Evolutionary conservation across 2,888 invertebrate genomes (phyloP).

Genomic region (Chymomyza procnemis): DNA sequence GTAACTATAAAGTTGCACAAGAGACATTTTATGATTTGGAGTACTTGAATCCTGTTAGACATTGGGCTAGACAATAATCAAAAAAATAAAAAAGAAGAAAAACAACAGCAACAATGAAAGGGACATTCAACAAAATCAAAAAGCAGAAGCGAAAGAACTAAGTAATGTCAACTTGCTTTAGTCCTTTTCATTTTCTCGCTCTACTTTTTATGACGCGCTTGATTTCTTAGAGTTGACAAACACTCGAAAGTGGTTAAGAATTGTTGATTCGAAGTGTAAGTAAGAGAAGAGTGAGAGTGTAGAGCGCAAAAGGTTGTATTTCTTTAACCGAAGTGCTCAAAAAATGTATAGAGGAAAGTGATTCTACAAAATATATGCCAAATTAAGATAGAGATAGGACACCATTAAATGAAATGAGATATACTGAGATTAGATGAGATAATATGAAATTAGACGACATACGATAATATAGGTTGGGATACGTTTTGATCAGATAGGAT

Average conservation of each 20-base stretch:
- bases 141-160: neutral
- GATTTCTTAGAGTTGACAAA: constrained; percentile 24
- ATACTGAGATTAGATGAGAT: too few species aligned
- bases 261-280: neutral
- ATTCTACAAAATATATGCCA: too few species aligned
- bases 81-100: neutral
- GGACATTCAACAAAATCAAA: constrained; percentile 56
- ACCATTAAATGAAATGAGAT: too few species aligned
- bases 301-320: too few species aligned
- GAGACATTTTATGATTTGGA: constrained; percentile 73
- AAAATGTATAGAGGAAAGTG: too few species aligned
- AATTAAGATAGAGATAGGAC: too few species aligned
- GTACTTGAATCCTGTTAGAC: constrained; percentile 62
- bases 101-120: neutral
- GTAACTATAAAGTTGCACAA: constrained; percentile 70
- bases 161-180: neutral
- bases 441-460: too few species aligned
- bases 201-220: constrained; percentile 64
- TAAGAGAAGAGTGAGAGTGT: neutral
- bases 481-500: too few species aligned
- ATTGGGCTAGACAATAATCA: constrained; percentile 47
- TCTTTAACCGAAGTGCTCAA: too few species aligned
- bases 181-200: constrained; percentile 36
- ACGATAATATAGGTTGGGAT: too few species aligned
- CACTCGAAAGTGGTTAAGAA: neutral